These are phyloP conservation scores for Aphidius colemani DNA, from an alignment of 2,888 invertebrate species.

Conservation along the genomic window DNA sequence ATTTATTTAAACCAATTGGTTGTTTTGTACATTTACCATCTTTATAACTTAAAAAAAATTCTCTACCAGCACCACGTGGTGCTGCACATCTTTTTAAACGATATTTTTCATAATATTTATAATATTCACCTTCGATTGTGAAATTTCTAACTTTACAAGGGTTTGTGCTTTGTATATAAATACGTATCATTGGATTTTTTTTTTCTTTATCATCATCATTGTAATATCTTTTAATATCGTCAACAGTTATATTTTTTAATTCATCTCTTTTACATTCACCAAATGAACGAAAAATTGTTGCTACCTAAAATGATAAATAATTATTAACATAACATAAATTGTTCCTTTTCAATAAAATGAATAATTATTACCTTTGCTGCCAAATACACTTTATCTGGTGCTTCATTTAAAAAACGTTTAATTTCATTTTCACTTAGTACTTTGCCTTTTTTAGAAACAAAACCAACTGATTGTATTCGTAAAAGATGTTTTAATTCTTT, in stretches of 20 bases:
- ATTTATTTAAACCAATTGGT: constrained; percentile 12
- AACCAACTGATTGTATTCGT: constrained; percentile 20
- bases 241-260: background rate
- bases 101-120: constrained; percentile 17
- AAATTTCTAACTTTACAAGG: constrained; percentile 13
- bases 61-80: background rate
- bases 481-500: constrained; percentile 15
- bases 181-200: background rate
- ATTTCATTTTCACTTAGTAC: constrained; percentile 19
- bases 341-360: background rate
- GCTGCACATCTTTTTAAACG: constrained; percentile 7
- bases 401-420: constrained; percentile 25
- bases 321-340: background rate
- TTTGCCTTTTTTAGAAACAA: constrained; percentile 9
- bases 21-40: constrained; percentile 17
- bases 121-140: constrained; percentile 11
- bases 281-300: background rate
- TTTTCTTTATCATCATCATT: constrained; percentile 1
- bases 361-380: constrained; percentile 26
- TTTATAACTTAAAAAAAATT: constrained; percentile 16
- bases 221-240: constrained; percentile 4
- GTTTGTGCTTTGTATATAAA: background rate
- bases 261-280: constrained; percentile 15
- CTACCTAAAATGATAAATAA: constrained; percentile 1
- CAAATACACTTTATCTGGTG: constrained; percentile 32